phyloP scores from a whole-genome alignment of 2,888 invertebrate species.

The Tenthredo mesomela region DNA sequence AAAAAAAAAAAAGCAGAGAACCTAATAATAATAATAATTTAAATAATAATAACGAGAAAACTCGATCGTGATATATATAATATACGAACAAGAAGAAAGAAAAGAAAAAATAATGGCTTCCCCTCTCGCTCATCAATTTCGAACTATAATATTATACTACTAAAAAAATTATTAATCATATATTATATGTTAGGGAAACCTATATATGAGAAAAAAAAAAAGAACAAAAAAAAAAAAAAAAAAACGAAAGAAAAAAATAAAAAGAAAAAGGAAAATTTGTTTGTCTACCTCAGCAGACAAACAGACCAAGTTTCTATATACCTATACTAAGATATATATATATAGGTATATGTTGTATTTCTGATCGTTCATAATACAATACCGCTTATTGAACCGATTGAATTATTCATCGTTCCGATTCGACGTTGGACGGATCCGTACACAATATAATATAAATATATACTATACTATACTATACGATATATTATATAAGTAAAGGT shows the following conservation, averaged over 20 bases:
- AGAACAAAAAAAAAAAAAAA: not conserved
- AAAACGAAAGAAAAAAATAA: constrained; percentile 10
- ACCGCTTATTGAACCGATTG: constrained; percentile 33
- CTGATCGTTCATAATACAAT: constrained; percentile 6
- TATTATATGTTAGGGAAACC: not conserved
- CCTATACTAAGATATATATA: not conserved
- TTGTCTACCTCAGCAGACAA: constrained; percentile 1
- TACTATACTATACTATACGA: not conserved
- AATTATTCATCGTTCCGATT: constrained; percentile 36
- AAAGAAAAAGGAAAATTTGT: constrained; percentile 3
- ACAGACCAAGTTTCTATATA: not conserved
- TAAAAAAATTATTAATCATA: not conserved
- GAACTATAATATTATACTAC: not conserved
- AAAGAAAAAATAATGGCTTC: constrained; percentile 61
- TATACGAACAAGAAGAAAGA: not conserved
- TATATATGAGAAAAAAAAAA: not conserved
- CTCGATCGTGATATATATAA: not conserved
- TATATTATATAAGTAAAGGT: too few species aligned
- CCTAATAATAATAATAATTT: not conserved
- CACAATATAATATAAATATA: not conserved
- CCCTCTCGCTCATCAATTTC: constrained; percentile 18
- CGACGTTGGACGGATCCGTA: not conserved
- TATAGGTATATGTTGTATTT: not conserved
- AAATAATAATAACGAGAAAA: constrained; percentile 1
- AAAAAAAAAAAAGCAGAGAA: not conserved